phyloP scores from a whole-genome alignment of 2,888 invertebrate species.

The Eupithecia tripunctaria region DNA sequence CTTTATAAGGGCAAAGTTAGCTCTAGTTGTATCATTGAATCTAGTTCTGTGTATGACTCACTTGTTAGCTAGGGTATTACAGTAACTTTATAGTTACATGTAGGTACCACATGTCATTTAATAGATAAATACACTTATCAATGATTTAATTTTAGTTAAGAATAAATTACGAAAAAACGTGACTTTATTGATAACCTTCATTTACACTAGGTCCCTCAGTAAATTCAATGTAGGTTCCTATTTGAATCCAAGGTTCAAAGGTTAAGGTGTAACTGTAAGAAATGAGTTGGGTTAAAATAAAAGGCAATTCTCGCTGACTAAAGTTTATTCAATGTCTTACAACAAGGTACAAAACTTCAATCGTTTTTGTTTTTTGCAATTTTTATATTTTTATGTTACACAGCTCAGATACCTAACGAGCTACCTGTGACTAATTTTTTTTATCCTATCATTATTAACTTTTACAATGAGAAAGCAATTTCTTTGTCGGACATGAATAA shows the following conservation, averaged over 20 bases:
- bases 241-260: neutral
- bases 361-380: constrained; percentile 75
- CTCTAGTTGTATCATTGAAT: neutral
- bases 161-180: no score
- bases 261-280: neutral
- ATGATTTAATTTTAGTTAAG: no score
- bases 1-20: neutral
- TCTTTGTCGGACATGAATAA: constrained; percentile 65
- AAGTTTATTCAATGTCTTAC: constrained; percentile 73
- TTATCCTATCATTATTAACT: constrained; percentile 64
- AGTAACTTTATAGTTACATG: no score
- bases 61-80: neutral
- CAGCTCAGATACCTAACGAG: constrained; percentile 72
- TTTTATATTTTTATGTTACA: constrained; percentile 75
- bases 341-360: constrained; percentile 68
- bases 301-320: constrained; percentile 63
- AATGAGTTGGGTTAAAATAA: constrained; percentile 51
- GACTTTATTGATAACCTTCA: neutral
- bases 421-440: constrained; percentile 75
- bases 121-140: no score
- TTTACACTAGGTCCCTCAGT: neutral
- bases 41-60: neutral
- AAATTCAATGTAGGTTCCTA: neutral
- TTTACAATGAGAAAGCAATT: constrained; percentile 68
- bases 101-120: no score